Evolutionary conservation across 2,888 invertebrate genomes (phyloP).

Genomic region (Gastrophysa polygoni): DNA sequence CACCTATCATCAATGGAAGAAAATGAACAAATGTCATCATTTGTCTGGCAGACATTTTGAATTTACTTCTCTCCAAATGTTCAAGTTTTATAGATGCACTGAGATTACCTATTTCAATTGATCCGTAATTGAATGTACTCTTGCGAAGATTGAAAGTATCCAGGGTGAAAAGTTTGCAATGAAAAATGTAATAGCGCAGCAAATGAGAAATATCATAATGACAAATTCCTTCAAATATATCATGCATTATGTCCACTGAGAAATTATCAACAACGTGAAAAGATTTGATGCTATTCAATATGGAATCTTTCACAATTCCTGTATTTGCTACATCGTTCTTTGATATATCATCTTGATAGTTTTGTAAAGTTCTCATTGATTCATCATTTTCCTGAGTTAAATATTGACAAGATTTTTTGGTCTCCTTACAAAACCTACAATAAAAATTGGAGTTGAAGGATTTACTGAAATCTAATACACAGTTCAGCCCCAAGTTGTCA

Average conservation of each 20-base stretch:
- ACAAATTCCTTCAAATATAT: conserved; percentile 35
- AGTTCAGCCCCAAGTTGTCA: conserved; percentile 37
- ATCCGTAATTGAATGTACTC: conserved; percentile 39
- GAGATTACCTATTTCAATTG: conserved; percentile 36
- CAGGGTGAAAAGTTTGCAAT: conserved; percentile 35
- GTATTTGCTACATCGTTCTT: conserved; percentile 18
- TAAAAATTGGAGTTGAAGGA: conserved; percentile 33
- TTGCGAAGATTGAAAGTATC: conserved; percentile 37
- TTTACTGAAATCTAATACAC: conserved; percentile 32
- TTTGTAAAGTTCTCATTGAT: conserved; percentile 30
- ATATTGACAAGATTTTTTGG: conserved; percentile 22
- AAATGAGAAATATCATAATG: conserved; percentile 35
- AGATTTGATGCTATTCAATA: conserved; percentile 37
- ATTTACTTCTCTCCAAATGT: conserved; percentile 26
- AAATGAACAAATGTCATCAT: conserved; percentile 39
- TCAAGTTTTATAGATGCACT: conserved; percentile 28
- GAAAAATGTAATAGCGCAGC: conserved; percentile 31
- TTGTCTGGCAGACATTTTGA: conserved; percentile 41
- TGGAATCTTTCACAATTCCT: conserved; percentile 26
- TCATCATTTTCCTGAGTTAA: conserved; percentile 20
- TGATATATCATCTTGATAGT: conserved; percentile 30
- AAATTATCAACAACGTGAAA: conserved; percentile 36
- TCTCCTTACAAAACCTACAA: conserved; percentile 34
- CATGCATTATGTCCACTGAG: conserved; percentile 39
- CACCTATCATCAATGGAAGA: conserved; percentile 41